Base-by-base conservation (phyloP, 2,888 invertebrate genomes). In the Timandra comae region DNA sequence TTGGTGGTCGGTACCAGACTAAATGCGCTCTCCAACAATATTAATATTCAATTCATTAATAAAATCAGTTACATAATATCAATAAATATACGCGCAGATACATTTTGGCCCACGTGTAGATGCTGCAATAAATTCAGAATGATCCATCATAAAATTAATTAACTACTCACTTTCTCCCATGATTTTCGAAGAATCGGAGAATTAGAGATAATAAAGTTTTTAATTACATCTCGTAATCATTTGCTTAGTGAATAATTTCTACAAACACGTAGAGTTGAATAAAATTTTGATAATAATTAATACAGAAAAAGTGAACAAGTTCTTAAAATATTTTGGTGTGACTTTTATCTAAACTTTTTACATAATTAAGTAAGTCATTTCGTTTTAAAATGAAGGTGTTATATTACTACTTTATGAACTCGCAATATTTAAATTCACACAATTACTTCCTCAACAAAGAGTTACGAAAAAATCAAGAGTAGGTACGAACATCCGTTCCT, bases 401-500 rank as follows among this genome's bases (percentile, higher is more conserved):
- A 24, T 10, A 24, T 10, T 8, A 9, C 11, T 9, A 10, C 24
- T 5, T 11, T 24, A 10, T 24, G 11, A 7, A 11, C 11, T 24
- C 9, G 9, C 24, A 58, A 56, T 44, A 50, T 57, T 54, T 47
- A 48, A 56, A 54, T 58, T 82, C 81, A 67, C 82, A 81, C 77
- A 65, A 75, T 76, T 72, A 80, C 77, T 78, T 80, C 78, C 75
- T 74, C 56, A 59, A 74, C 75, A 79, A 79, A 72, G 75, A 68
- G 68, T 79, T 78, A 79, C 77, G 73, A 79, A 78, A 68, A 78
- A 67, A 63, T 67, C 67, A 63, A 58, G 63, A 59, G 52, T 22
- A 9, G 12, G 30, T 38, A 11, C 16, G 27, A 58, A 74, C 73
- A 77, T 80, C 74, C 79, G 79, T 66, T 64, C 70, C 67, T 67